Evolutionary conservation across 2,797 vertebrate species (phyloP).

Genomic region (Halcyon smyrnensis): DNA sequence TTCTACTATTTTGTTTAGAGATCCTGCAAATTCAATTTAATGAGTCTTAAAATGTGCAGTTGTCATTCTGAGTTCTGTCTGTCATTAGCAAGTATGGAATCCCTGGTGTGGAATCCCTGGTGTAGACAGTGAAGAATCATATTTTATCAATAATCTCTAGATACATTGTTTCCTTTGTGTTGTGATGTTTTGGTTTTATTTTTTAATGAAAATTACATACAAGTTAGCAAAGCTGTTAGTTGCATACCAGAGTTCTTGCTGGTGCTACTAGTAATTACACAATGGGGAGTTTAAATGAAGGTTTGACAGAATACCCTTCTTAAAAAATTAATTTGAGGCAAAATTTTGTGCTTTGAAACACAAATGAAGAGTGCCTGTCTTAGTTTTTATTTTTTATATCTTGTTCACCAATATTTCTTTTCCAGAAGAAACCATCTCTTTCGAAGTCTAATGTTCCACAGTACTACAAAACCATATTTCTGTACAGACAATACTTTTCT

Average conservation of each 20-base stretch:
- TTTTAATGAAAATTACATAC: not conserved
- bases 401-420: not conserved
- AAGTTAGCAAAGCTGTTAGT: not conserved
- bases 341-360: not conserved
- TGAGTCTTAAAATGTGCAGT: not conserved
- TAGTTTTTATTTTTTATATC: not conserved
- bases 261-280: not conserved
- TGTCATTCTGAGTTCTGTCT: not conserved
- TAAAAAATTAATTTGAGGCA: not conserved
- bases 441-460: not conserved
- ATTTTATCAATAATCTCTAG: not conserved
- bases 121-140: not conserved
- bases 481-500: not conserved
- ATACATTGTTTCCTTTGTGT: not conserved
- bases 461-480: not conserved
- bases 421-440: not conserved
- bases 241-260: not conserved
- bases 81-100: not conserved
- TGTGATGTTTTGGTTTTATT: not conserved
- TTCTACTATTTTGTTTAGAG: not conserved
- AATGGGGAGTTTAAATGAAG: not conserved
- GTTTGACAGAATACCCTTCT: not conserved
- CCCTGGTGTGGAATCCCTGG: not conserved
- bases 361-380: not conserved
- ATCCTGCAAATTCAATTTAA: not conserved